Evolutionary conservation across 1,140 invertebrate genomes (phyloP), one percentile per base, ranked within the genome.

Genomic region (Bombus balteatus): DNA sequence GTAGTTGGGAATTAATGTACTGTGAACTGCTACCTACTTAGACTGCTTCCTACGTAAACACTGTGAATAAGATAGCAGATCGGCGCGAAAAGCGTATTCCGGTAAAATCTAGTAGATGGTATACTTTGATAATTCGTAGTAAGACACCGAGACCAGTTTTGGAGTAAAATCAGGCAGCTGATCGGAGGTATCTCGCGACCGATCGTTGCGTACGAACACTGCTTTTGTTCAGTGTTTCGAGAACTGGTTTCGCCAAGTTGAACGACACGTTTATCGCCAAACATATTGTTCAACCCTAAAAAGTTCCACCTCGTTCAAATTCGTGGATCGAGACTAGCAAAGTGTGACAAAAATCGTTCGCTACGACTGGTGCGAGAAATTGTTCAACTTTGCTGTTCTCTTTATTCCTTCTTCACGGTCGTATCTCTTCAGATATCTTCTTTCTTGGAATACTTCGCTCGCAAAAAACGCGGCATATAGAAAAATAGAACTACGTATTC

Each of bases 161-260:
- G 12, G 28, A 68, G 41, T 15, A 68, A 59, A 70, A 72, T 72
- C 57, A 66, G 25, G 41, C 37, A 39, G 71, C 72, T 34, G 57
- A 32, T 39, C 18, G 25, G 2, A 65, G n/a, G 71, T 81, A 65
- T 66, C 70, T 82, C 53, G 71, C n/a, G n/a, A 34, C 13, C 15
- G 80, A 81, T 73, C 37, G 32, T 80, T 70, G 65, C 66, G 66
- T n/a, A 71, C 41, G 25, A 39, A 65, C 28, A 12, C 6, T 37
- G 4, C 13, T 47, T 74, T 82, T 34, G 9, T 83, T 34, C 39
- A 32, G 32, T 34, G 41, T 83, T 47, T 39, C 13, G 34, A 39
- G 41, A 83, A 82, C 81, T 74, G 81, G 81, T 82, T 74, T 32
- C 71, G 47, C 28, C 28, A 74, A 34, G 57, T 65, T 37, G 71